Percentiles rank a stretch among this genome's conserved stretches.
Evolutionary conservation across 2,113 vertebrate genomes (phyloP).

Genomic region (Phocoena sinus): DNA sequence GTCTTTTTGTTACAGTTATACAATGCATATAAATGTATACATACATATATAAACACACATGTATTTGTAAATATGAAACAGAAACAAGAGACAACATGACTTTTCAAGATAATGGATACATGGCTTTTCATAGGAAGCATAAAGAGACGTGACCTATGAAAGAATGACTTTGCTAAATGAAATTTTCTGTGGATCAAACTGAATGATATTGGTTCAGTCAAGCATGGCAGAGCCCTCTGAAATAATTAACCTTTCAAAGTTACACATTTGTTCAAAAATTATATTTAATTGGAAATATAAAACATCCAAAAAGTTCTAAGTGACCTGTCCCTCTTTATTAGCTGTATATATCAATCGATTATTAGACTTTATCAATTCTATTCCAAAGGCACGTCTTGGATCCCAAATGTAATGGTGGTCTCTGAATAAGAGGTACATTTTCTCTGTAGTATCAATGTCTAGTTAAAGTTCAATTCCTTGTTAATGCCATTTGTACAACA

Average conservation of each 20-base stretch:
- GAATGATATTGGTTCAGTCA: not conserved
- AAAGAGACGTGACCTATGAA: not conserved
- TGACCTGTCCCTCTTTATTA: not conserved
- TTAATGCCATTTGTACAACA: not conserved
- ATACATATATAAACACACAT: not conserved
- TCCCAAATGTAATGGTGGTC: too few species aligned
- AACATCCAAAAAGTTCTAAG: not conserved
- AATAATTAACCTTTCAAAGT: constrained; percentile 15
- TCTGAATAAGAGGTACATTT: not conserved
- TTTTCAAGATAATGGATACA: not conserved
- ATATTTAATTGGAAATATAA: not conserved
- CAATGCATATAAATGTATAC: not conserved
- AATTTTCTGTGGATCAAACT: not conserved
- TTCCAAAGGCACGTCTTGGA: not conserved
- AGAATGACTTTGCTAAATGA: not conserved
- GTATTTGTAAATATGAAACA: not conserved
- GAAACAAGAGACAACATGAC: not conserved
- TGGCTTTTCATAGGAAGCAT: not conserved
- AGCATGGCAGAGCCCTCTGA: not conserved
- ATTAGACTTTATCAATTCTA: not conserved
- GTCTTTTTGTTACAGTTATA: not conserved
- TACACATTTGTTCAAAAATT: constrained; percentile 23
- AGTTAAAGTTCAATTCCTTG: not conserved
- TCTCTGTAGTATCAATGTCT: not conserved
- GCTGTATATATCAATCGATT: not conserved